phyloP scores from a whole-genome alignment of 2,888 invertebrate genomes.

The Platerodrilus igneus region DNA sequence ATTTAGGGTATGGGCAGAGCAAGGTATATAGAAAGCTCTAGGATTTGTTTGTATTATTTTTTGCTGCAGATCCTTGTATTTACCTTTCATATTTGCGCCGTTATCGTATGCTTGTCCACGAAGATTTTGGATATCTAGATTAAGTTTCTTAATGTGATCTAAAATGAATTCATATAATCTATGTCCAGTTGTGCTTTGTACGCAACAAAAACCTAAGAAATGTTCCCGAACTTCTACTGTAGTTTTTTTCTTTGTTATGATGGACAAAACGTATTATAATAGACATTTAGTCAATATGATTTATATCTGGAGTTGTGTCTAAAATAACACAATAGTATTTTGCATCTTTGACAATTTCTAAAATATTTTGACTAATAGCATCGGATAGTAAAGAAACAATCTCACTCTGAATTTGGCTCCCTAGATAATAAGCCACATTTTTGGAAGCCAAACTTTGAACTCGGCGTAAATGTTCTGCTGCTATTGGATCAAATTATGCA shows the following conservation, averaged over 20 bases:
- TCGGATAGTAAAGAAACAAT: background rate
- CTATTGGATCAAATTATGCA: too few species aligned
- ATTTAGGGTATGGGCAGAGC: too few species aligned
- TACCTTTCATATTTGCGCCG: slow-evolving; percentile 2
- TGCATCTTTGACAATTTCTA: background rate
- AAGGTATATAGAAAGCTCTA: too few species aligned
- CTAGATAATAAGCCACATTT: too few species aligned
- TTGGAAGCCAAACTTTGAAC: too few species aligned
- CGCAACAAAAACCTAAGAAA: too few species aligned
- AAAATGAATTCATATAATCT: slow-evolving; percentile 1
- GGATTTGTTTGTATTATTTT: too few species aligned
- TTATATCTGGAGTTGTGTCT: background rate
- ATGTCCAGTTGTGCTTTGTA: background rate
- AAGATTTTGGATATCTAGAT: background rate
- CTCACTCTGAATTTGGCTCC: too few species aligned
- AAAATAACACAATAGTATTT: slow-evolving; percentile 3
- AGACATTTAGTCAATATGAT: slow-evolving; percentile 1
- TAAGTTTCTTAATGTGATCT: background rate
- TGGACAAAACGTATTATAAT: slow-evolving; percentile 1
- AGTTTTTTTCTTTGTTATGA: background rate
- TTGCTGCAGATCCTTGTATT: too few species aligned
- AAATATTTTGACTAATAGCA: background rate
- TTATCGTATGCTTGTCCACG: slow-evolving; percentile 1
- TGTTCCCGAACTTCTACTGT: too few species aligned
- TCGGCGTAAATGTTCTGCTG: too few species aligned